Conservation (phyloP, 2,113 vertebrate genomes). For the Oreocharis arfaki region DNA sequence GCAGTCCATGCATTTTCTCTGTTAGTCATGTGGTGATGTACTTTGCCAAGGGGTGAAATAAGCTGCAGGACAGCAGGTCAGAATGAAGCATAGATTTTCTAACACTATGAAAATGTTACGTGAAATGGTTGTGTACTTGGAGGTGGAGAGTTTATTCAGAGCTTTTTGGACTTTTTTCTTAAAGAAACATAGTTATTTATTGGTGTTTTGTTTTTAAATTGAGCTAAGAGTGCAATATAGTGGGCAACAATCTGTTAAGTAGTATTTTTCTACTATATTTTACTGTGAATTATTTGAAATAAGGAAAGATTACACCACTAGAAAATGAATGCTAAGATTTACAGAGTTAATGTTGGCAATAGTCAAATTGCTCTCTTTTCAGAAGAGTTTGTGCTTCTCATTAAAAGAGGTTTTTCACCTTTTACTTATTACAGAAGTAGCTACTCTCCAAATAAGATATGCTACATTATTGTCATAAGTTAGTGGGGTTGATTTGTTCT, state of each 20-base stretch:
- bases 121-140: constrained; percentile 53
- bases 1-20: constrained; percentile 33
- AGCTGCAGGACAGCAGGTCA: constrained; percentile 5
- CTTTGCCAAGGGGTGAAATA: constrained; percentile 32
- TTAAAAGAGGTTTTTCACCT: not conserved
- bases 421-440: not conserved
- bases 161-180: constrained; percentile 43
- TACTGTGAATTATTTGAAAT: not conserved
- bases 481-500: not conserved
- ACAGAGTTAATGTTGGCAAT: not conserved
- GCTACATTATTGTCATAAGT: not conserved
- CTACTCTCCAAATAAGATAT: not conserved
- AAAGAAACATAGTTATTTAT: constrained; percentile 31
- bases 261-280: not conserved
- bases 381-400: not conserved
- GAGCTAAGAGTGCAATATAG: not conserved
- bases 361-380: not conserved
- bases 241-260: not conserved
- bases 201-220: not conserved
- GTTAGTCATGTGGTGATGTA: constrained; percentile 39
- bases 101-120: constrained; percentile 23
- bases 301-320: not conserved
- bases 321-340: not conserved
- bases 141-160: constrained; percentile 56
- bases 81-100: constrained; percentile 44